These are phyloP conservation scores for Pararge aegeria DNA, from an alignment of 1,140 invertebrate genomes.

Conservation along the genomic window DNA sequence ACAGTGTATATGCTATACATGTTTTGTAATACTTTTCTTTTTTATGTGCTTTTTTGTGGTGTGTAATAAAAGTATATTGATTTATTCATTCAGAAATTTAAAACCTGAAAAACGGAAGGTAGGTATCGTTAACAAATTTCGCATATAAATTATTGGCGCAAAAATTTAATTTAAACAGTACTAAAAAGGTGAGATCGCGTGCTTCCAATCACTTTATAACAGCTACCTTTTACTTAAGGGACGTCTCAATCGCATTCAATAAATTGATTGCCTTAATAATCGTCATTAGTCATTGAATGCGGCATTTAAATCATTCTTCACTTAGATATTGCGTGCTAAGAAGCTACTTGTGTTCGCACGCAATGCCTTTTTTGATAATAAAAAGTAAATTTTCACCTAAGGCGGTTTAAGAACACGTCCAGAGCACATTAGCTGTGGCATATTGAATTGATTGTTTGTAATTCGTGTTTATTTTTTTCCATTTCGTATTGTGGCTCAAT, in stretches of 20 bases:
- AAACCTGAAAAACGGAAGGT: not conserved
- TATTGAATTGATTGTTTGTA: conserved; percentile 29
- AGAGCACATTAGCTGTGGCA: conserved; percentile 36
- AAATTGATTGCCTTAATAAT: conserved; percentile 75
- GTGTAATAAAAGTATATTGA: too few relatives aligned
- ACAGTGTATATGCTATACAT: too few relatives aligned
- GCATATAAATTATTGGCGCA: conserved; percentile 37
- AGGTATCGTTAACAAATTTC: conserved; percentile 29
- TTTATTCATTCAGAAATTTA: not conserved
- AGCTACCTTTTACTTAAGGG: conserved; percentile 56
- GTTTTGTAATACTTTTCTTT: too few relatives aligned
- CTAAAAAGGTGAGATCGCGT: conserved; percentile 52
- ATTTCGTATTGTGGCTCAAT: not conserved
- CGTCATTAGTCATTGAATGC: conserved; percentile 63
- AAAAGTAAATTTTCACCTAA: conserved; percentile 36
- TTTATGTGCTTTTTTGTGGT: too few relatives aligned
- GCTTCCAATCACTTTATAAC: conserved; percentile 62
- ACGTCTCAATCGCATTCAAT: conserved; percentile 70
- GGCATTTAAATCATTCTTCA: conserved; percentile 43
- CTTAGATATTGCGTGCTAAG: conserved; percentile 55
- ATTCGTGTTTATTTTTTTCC: not conserved
- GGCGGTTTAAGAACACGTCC: conserved; percentile 41
- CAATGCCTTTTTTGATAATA: conserved; percentile 40
- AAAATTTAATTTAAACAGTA: conserved; percentile 26
- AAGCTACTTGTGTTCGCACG: conserved; percentile 72